phyloP scores from a whole-genome alignment of 2,888 invertebrate species.

The Hirtodrosophila histrioides region DNA sequence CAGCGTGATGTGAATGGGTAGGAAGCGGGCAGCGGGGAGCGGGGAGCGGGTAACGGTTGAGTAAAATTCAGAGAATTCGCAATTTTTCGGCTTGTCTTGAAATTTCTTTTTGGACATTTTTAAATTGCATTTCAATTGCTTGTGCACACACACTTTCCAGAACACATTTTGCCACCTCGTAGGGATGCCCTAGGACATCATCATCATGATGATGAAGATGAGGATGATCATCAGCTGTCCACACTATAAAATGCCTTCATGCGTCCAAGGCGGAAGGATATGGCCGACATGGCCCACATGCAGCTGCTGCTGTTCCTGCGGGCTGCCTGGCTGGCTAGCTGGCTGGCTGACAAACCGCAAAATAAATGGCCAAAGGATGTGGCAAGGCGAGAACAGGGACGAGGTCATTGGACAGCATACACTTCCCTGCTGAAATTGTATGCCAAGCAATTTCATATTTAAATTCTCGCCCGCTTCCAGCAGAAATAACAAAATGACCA shows the following conservation, averaged over 20 bases:
- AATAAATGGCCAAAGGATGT: conserved; percentile 66
- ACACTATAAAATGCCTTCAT: conserved; percentile 43
- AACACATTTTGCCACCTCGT: conserved; percentile 28
- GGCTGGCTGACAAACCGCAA: conserved; percentile 49
- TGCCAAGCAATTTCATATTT: conserved; percentile 27
- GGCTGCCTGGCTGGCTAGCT: conserved; percentile 3
- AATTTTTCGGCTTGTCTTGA: conserved; percentile 10
- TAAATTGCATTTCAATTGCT: conserved; percentile 66
- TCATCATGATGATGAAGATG: background rate
- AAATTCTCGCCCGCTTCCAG: conserved; percentile 11
- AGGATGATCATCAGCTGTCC: conserved; percentile 3
- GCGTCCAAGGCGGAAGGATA: conserved; percentile 52
- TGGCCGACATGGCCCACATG: conserved; percentile 44
- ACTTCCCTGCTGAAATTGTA: conserved; percentile 5
- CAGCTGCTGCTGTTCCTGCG: conserved; percentile 28
- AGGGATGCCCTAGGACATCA: conserved; percentile 10
- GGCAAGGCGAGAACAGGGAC: conserved; percentile 52
- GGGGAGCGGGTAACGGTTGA: too few relatives aligned
- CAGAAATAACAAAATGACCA: conserved; percentile 6
- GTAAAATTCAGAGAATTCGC: too few relatives aligned
- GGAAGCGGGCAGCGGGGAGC: too few relatives aligned
- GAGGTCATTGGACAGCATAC: conserved; percentile 27
- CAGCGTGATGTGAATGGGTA: too few relatives aligned
- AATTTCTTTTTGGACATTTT: conserved; percentile 11
- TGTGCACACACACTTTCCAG: conserved; percentile 34